phyloP scores from a whole-genome alignment of 2,797 vertebrate genomes.

The Chrosomus eos region DNA sequence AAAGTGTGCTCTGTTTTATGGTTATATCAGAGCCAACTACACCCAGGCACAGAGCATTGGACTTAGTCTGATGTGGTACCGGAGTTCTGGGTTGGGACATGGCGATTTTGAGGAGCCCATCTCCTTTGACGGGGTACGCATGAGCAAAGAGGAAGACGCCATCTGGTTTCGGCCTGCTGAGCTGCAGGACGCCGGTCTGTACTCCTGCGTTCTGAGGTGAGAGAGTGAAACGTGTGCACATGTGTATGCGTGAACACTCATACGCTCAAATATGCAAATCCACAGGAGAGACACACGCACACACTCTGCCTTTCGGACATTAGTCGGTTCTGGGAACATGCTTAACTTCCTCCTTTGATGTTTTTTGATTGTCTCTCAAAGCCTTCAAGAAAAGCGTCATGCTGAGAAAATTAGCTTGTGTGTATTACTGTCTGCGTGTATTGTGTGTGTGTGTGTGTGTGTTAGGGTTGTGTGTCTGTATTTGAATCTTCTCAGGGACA shows the following conservation, averaged over 20 bases:
- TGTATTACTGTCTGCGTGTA: constrained; percentile 1
- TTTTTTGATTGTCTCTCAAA: constrained; percentile 59
- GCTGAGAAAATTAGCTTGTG: constrained; percentile 47
- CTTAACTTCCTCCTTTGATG: constrained; percentile 65
- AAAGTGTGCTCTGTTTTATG: constrained; percentile 98
- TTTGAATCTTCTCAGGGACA: constrained; percentile 53
- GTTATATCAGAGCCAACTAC: constrained; percentile 98
- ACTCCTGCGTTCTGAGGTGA: constrained; percentile 97
- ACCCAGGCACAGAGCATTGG: constrained; percentile 95
- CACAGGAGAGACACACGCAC: constrained; percentile 22
- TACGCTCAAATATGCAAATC: constrained; percentile 41
- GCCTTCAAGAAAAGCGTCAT: constrained; percentile 22
- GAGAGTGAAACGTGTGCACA: not conserved
- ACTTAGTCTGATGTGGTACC: constrained; percentile 99
- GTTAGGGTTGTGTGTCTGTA: constrained; percentile 61
- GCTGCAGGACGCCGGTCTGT: constrained; percentile 93
- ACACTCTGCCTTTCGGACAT: constrained; percentile 44
- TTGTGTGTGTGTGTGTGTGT: constrained; percentile 55
- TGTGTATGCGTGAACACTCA: constrained; percentile 16
- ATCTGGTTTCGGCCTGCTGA: constrained; percentile 98
- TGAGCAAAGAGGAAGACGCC: constrained; percentile 99
- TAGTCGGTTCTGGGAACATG: constrained; percentile 54
- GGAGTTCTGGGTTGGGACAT: constrained; percentile 90
- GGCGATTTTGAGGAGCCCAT: constrained; percentile 97
- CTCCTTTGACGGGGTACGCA: constrained; percentile 93